phyloP scores from a whole-genome alignment of 2,888 invertebrate species.

The Bombylius discolor region DNA sequence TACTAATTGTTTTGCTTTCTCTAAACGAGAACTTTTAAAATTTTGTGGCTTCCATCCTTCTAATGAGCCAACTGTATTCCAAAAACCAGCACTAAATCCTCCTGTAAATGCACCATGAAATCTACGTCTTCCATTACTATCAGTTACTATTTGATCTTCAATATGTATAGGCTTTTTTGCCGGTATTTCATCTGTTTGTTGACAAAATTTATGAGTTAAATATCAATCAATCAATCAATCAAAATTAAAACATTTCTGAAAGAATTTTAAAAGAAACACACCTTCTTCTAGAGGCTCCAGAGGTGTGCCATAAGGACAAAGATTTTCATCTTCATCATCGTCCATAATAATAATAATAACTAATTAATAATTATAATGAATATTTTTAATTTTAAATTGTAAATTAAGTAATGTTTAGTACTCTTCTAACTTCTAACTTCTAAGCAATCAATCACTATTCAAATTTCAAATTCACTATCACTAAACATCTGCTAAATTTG shows the following conservation, averaged over 20 bases:
- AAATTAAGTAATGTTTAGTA: too few relatives aligned
- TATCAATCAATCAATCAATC: not conserved
- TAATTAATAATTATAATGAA: too few relatives aligned
- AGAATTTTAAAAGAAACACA: constrained; percentile 26
- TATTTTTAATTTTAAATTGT: too few relatives aligned
- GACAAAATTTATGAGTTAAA: constrained; percentile 12
- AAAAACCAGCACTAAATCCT: constrained; percentile 93
- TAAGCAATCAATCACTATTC: too few relatives aligned
- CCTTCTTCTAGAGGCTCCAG: constrained; percentile 76
- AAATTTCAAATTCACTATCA: too few relatives aligned
- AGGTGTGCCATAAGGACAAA: constrained; percentile 63
- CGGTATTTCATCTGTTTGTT: constrained; percentile 54
- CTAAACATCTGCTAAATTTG: too few relatives aligned
- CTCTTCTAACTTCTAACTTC: too few relatives aligned
- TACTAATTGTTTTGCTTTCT: constrained; percentile 39
- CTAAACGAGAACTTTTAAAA: constrained; percentile 77
- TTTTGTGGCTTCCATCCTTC: constrained; percentile 89
- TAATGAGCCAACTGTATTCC: constrained; percentile 88
- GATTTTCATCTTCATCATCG: constrained; percentile 46
- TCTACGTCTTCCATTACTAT: constrained; percentile 74
- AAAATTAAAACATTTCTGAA: too few relatives aligned
- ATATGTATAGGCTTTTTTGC: constrained; percentile 64
- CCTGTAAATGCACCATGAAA: constrained; percentile 99
- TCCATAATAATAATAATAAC: constrained; percentile 25
- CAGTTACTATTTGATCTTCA: constrained; percentile 81